Conservation (phyloP, 1,140 invertebrate genomes). For the Drosophila littoralis region DNA sequence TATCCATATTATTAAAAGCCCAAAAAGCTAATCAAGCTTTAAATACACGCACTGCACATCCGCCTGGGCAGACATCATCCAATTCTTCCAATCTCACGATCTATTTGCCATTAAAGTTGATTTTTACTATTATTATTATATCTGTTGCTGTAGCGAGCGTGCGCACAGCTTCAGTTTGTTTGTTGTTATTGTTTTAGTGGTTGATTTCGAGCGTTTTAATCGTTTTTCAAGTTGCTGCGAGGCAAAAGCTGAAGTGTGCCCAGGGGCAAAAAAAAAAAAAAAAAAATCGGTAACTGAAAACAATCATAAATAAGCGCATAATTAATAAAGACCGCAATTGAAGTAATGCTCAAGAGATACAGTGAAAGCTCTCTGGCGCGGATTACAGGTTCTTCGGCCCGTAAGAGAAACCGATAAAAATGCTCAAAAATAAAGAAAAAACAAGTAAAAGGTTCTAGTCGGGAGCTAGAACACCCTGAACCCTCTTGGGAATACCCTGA, state of each 20-base stretch:
- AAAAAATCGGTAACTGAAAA: neutral
- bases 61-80: constrained; percentile 18
- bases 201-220: constrained; percentile 42
- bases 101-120: constrained; percentile 40
- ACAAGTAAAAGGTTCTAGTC: too few species aligned
- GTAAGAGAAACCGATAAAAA: neutral
- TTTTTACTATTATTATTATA: constrained; percentile 29
- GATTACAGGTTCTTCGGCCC: neutral
- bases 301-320: constrained; percentile 24
- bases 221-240: constrained; percentile 32
- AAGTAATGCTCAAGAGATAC: constrained; percentile 1
- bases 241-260: constrained; percentile 36
- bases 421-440: too few species aligned
- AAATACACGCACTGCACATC: constrained; percentile 41
- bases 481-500: too few species aligned
- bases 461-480: too few species aligned
- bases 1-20: constrained; percentile 20
- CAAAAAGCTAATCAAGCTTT: constrained; percentile 45
- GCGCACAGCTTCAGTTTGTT: constrained; percentile 17
- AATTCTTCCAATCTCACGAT: constrained; percentile 40
- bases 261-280: constrained; percentile 7
- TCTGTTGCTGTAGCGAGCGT: constrained; percentile 14
- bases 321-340: constrained; percentile 21
- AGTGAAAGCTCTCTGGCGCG: neutral
- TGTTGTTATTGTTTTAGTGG: constrained; percentile 36